Conservation (phyloP, 2,113 vertebrate genomes). For the Pungitius pungitius region DNA sequence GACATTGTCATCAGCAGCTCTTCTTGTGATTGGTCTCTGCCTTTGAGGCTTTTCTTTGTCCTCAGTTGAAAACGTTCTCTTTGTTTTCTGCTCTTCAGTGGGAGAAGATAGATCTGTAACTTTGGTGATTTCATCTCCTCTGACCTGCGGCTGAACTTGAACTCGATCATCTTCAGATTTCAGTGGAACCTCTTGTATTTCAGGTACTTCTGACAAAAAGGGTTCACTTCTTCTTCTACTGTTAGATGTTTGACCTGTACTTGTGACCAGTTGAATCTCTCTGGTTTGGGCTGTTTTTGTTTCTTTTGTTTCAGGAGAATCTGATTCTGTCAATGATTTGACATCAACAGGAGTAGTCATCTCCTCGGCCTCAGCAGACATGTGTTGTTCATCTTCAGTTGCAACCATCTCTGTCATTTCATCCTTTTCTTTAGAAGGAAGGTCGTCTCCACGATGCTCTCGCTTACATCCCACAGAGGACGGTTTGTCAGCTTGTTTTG, state of each 20-base stretch:
- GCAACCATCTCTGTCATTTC: background rate
- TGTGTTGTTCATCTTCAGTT: background rate
- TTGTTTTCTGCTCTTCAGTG: background rate
- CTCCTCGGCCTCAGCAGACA: background rate
- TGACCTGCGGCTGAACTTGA: background rate
- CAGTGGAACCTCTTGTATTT: background rate
- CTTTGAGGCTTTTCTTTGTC: background rate
- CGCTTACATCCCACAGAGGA: background rate
- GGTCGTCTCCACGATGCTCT: background rate
- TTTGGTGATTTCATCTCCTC: background rate
- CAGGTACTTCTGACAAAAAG: background rate
- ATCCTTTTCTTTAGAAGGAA: background rate
- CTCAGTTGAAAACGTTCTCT: background rate
- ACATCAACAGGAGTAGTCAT: background rate
- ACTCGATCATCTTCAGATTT: background rate
- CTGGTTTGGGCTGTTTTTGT: background rate
- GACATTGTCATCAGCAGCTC: background rate
- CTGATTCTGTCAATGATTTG: background rate
- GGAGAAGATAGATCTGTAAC: background rate
- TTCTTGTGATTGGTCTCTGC: background rate
- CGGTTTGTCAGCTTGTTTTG: background rate
- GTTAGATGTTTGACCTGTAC: background rate
- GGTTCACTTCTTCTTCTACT: background rate
- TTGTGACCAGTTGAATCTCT: background rate
- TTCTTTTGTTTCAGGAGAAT: background rate